These are phyloP conservation scores for Acleris holmiana DNA, from an alignment of 2,888 invertebrate genomes.

Conservation along the genomic window DNA sequence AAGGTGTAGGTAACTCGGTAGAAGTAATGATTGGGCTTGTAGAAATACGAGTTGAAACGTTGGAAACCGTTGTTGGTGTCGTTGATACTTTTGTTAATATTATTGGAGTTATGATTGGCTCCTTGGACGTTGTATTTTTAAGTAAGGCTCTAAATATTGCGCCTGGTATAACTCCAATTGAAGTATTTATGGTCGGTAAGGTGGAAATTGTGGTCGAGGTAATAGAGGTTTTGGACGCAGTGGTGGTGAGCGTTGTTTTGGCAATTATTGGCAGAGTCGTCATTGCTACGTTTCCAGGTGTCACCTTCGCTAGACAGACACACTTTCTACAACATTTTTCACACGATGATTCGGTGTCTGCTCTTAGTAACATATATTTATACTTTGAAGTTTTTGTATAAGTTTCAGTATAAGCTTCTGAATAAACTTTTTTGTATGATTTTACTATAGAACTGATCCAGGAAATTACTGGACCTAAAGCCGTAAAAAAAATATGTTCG, in stretches of 20 bases:
- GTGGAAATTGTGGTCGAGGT: no score
- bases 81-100: not conserved
- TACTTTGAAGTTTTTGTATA: not conserved
- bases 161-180: no score
- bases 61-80: not conserved
- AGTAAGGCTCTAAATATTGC: no score
- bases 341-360: no score
- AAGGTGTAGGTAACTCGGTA: not conserved
- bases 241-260: no score
- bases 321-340: no score
- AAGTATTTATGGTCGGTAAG: no score
- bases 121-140: not conserved
- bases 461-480: slow-evolving; percentile 8
- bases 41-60: not conserved
- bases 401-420: not conserved
- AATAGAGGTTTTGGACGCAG: no score
- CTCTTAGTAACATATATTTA: no score
- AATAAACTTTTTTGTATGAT: not conserved
- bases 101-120: not conserved
- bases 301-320: no score
- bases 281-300: no score
- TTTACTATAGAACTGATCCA: slow-evolving; percentile 18
- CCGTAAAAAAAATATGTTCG: slow-evolving; percentile 16
- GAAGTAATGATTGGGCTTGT: not conserved
- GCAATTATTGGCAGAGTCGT: no score